Percentiles rank a stretch among this genome's conserved stretches.
These are phyloP conservation scores for Hypolimnas misippus DNA, from an alignment of 2,888 invertebrate genomes.

Conservation along the genomic window DNA sequence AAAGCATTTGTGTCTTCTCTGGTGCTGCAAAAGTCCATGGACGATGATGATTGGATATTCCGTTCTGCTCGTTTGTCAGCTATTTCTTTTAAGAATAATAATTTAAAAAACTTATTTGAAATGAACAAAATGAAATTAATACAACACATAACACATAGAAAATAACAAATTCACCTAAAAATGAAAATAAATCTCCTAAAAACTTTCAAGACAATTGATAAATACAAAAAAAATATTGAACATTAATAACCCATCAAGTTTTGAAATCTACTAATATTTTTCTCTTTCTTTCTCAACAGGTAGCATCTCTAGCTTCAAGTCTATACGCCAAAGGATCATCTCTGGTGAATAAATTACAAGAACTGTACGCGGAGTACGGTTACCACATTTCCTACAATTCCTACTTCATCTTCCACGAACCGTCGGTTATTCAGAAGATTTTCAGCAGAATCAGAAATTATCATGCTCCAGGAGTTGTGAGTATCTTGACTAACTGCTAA, in stretches of 20 bases:
- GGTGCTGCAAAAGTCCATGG: too few species aligned
- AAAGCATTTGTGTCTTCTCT: too few species aligned
- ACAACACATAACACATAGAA: too few species aligned
- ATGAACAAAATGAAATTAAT: too few species aligned
- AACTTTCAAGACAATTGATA: too few species aligned
- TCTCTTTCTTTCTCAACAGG: slow-evolving; percentile 50
- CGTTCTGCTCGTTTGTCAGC: too few species aligned
- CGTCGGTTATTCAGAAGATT: slow-evolving; percentile 87
- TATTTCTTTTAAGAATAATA: too few species aligned
- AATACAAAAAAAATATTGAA: too few species aligned
- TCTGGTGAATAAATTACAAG: slow-evolving; percentile 86
- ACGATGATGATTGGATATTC: too few species aligned
- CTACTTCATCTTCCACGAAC: slow-evolving; percentile 94
- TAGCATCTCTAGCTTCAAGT: slow-evolving; percentile 79
- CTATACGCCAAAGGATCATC: slow-evolving; percentile 85
- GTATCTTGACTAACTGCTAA: slow-evolving; percentile 43
- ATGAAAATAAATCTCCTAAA: too few species aligned
- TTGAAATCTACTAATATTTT: neutral
- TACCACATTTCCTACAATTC: slow-evolving; percentile 94
- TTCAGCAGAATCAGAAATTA: slow-evolving; percentile 93
- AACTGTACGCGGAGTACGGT: slow-evolving; percentile 93
- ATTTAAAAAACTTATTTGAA: too few species aligned
- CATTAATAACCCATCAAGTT: neutral
- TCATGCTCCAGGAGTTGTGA: slow-evolving; percentile 85
- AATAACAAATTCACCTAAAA: too few species aligned